Evolutionary conservation across 2,888 invertebrate genomes (phyloP), one percentile per base, ranked within the genome.

Genomic region (Schizaphis graminum): DNA sequence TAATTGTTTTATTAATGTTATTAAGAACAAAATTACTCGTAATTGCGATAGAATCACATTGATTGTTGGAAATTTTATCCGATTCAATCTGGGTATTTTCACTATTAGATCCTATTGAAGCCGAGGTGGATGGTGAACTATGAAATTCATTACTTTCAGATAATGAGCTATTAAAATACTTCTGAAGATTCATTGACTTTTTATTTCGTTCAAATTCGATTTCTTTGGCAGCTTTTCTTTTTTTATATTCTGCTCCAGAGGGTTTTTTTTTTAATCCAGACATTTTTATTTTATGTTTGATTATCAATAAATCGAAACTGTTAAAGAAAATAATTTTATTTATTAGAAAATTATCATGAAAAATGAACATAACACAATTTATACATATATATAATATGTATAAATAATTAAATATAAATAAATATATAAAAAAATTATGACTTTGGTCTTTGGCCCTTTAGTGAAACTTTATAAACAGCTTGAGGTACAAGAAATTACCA

Each of bases 181-280:
- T 87, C 16, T 87, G 87, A 87, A 87, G 87, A 87, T 87, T 87
- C 49, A 87, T 87, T 49, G 87, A 87, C 87, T 87, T 87, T 87
- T 87, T 87, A 87, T 87, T 87, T 87, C 21, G 87, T 87, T 87
- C 49, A 41, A 89, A 89, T 89, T 89, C 53, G 35, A 26, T 89
- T 56, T 89, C 88, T 88, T 88, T 88, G n/a, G 53, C 88, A 88
- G 88, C 88, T 56, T 88, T 88, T 88, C 56, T 89, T 56, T 89
- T 89, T 89, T 56, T 89, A 41, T 56, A 89, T 56, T 89, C 88
- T 56, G 88, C 56, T 35, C 88, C 85, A 44, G 85, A 41, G 35
- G 56, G 41, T 89, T 89, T 89, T 87, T 87, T 87, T 87, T 87
- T 87, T 87, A 87, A 87, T 87, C 87, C 87, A 49, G 87, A 87